Conservation (phyloP, 2,888 invertebrate genomes). For the Apamea anceps region DNA sequence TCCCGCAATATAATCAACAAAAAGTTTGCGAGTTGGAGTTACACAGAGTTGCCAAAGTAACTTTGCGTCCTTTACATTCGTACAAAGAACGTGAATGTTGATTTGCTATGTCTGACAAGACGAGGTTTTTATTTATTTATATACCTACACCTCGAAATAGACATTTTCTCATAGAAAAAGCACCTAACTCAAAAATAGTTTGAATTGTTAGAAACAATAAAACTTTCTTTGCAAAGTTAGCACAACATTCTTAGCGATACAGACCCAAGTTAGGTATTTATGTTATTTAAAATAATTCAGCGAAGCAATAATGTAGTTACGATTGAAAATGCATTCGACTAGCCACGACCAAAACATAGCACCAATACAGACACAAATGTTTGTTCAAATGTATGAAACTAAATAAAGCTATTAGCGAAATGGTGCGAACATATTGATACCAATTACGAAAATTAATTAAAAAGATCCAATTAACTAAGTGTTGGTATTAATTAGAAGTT, state of each 20-base stretch:
- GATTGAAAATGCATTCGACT: constrained; percentile 29
- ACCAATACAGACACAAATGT: constrained; percentile 30
- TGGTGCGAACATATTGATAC: constrained; percentile 46
- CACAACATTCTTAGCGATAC: constrained; percentile 23
- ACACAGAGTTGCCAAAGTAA: not conserved
- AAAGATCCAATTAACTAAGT: constrained; percentile 65
- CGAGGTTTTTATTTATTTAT: not conserved
- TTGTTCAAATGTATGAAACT: constrained; percentile 50
- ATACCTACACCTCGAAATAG: not conserved
- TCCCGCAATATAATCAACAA: not conserved
- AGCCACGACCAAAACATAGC: constrained; percentile 27
- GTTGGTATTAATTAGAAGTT: constrained; percentile 52
- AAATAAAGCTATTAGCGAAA: constrained; percentile 61
- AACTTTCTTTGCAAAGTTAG: constrained; percentile 1
- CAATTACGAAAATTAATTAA: constrained; percentile 67
- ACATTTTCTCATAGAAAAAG: not conserved
- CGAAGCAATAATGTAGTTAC: constrained; percentile 17
- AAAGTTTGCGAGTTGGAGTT: constrained; percentile 8
- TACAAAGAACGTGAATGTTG: not conserved
- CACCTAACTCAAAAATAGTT: constrained; percentile 1
- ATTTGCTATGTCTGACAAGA: not conserved
- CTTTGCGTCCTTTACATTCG: not conserved
- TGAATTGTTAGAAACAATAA: constrained; percentile 12
- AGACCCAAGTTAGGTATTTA: constrained; percentile 37
- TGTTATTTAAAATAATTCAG: constrained; percentile 47